phyloP scores from a whole-genome alignment of 2,888 invertebrate species.

The Gasteruption jaculator region DNA sequence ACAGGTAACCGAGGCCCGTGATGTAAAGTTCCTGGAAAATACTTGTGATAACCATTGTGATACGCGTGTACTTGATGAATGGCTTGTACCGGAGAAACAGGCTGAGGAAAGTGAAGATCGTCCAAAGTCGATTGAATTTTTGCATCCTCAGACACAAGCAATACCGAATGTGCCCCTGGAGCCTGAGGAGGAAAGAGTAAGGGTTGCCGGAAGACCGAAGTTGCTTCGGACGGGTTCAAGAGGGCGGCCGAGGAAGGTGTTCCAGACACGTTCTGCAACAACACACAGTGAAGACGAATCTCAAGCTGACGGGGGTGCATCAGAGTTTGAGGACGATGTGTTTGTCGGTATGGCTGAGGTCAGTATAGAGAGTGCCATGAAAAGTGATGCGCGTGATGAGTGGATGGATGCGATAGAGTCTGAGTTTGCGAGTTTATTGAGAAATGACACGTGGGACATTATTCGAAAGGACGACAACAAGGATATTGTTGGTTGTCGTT shows the following conservation, averaged over 20 bases:
- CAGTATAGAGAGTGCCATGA: no score
- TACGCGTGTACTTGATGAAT: background rate
- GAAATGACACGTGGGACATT: no score
- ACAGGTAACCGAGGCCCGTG: slow-evolving; percentile 8
- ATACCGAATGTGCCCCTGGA: no score
- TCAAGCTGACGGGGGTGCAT: background rate
- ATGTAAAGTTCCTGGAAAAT: slow-evolving; percentile 4
- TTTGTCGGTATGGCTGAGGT: slow-evolving; percentile 6
- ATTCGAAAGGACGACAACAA: no score
- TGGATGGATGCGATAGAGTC: no score
- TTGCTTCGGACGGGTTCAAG: slow-evolving; percentile 11
- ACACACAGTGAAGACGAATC: background rate
- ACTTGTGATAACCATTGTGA: background rate
- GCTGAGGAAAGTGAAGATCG: no score
- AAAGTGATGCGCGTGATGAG: no score
- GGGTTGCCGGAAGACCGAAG: slow-evolving; percentile 12
- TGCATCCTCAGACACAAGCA: no score
- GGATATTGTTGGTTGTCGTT: slow-evolving; percentile 7
- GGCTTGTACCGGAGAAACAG: background rate
- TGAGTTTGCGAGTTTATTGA: no score
- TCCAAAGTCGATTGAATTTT: no score
- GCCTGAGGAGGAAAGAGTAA: no score
- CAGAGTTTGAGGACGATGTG: background rate
- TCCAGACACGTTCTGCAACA: slow-evolving; percentile 8
- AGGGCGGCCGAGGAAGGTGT: slow-evolving; percentile 16